A percentile compares a stretch with the other conserved stretches of the same genome.
These are phyloP conservation scores for Paelopatides confundens DNA, from an alignment of 53 echinoderm and acorn worm species.

Conservation along the genomic window DNA sequence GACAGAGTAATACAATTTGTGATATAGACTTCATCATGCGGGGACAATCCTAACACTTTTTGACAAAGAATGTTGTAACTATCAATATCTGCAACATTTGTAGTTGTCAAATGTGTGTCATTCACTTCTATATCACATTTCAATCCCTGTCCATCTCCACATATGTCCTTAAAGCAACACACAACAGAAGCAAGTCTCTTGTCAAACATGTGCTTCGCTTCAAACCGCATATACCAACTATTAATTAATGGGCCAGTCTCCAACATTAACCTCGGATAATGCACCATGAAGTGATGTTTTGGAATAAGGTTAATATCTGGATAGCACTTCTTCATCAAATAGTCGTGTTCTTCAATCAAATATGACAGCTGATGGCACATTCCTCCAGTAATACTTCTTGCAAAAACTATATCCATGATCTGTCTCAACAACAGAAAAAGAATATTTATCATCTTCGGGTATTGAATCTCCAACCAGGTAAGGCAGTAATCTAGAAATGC, in stretches of 20 bases:
- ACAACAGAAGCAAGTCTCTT: constrained; percentile 50
- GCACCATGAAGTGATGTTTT: constrained; percentile 64
- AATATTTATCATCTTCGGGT: background rate
- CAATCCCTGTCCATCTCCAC: background rate
- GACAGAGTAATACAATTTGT: background rate
- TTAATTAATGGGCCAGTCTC: constrained; percentile 35
- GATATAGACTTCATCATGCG: constrained; percentile 9
- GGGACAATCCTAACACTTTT: background rate
- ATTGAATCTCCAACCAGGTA: constrained; percentile 36
- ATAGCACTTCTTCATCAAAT: constrained; percentile 43
- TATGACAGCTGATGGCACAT: constrained; percentile 58
- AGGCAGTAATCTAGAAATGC: constrained; percentile 42
- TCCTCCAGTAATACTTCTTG: constrained; percentile 42
- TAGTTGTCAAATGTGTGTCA: background rate
- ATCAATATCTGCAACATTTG: background rate
- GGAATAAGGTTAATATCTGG: constrained; percentile 26
- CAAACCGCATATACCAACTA: constrained; percentile 54
- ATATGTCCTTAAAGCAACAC: constrained; percentile 58
- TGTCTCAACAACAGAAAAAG: background rate
- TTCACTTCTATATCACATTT: background rate
- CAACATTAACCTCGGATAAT: constrained; percentile 39
- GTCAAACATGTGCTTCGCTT: constrained; percentile 50
- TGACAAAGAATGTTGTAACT: background rate
- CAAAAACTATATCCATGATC: constrained; percentile 58
- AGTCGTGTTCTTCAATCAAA: constrained; percentile 59